Base-by-base conservation (phyloP, 2,797 vertebrate species). In the Fringilla coelebs region DNA sequence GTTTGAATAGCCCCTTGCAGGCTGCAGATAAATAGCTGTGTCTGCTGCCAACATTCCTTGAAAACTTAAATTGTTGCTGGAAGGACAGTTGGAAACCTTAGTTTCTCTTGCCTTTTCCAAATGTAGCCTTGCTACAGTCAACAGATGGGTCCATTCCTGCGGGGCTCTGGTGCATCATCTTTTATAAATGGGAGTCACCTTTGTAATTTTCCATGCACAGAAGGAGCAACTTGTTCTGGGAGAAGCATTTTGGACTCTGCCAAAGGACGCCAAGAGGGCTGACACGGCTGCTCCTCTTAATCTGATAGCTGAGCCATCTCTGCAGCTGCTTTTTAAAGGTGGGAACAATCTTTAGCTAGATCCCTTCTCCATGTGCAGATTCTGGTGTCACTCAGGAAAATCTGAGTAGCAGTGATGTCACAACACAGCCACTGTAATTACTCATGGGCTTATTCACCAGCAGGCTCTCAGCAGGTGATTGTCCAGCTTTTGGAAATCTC, bases 121-220 rank as follows among this genome's bases (percentile, higher is more conserved):
- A 25, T 2, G 49, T 13, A 83, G 49, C 24, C 52, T 60, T 48
- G 66, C 36, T 79, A 14, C 7, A 45, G 31, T 38, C 52, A 88
- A 45, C 70, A 75, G 79, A 76, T 62, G 68, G 43, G 41, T 54
- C 83, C 54, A 12, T 66, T 76, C 89, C 84, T 90, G 40, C 1
- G 2, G 80, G 66, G 70, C 62, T 79, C 68, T 65, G 73, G 76
- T 93, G 24, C 96, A 94, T 91, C 89, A 95, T 88, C 96, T 83
- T 94, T 95, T 95, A 95, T 94, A 96, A 96, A 95, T 85, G 80
- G 78, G 94, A 95, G 81, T 90, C 94, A 96, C 74, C 74, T 97
- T 91, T 84, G 78, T 75, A 52, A 94, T 89, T 95, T 96, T 97
- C 94, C 90, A 92, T 86, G 76, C 60, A 52, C 57, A 38, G 84